A percentile compares a stretch with the other conserved stretches of the same genome.
These are phyloP conservation scores for Formica exsecta DNA, from an alignment of 1,140 invertebrate genomes.

Conservation along the genomic window DNA sequence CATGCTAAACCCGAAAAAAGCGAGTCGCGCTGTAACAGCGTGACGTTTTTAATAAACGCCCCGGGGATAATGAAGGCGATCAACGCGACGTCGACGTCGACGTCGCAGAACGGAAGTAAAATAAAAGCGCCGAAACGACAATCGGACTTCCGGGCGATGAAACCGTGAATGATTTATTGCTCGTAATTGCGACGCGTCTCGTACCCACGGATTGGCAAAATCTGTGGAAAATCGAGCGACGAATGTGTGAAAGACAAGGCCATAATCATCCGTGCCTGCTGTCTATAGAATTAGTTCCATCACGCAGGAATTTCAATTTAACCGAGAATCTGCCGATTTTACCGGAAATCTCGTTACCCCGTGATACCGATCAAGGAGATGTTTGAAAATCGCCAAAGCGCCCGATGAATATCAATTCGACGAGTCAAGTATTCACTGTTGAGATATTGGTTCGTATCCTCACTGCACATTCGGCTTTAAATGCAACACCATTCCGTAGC, in stretches of 20 bases:
- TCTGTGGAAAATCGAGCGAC: conserved; percentile 21
- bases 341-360: conserved; percentile 37
- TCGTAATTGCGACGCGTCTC: conserved; percentile 30
- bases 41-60: conserved; percentile 36
- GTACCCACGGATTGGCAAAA: conserved; percentile 34
- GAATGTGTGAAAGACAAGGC: conserved; percentile 41
- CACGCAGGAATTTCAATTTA: conserved; percentile 63
- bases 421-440: not conserved
- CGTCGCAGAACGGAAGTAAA: not conserved
- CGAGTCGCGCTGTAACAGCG: conserved; percentile 11
- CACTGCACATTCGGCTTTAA: not conserved
- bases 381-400: conserved; percentile 40
- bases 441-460: conserved; percentile 12
- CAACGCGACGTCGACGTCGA: not conserved
- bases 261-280: conserved; percentile 8
- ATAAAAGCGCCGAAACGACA: conserved; percentile 28
- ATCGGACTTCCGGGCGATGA: conserved; percentile 34
- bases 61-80: conserved; percentile 42
- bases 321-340: conserved; percentile 48
- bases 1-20: conserved; percentile 36
- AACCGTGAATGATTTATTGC: conserved; percentile 56
- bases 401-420: conserved; percentile 29
- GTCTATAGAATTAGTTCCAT: conserved; percentile 15
- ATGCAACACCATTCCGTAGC: not conserved
- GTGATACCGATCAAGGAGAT: not conserved